These are phyloP conservation scores for Nycticebus coucang DNA, from an alignment of 2,113 vertebrate species.

Conservation along the genomic window DNA sequence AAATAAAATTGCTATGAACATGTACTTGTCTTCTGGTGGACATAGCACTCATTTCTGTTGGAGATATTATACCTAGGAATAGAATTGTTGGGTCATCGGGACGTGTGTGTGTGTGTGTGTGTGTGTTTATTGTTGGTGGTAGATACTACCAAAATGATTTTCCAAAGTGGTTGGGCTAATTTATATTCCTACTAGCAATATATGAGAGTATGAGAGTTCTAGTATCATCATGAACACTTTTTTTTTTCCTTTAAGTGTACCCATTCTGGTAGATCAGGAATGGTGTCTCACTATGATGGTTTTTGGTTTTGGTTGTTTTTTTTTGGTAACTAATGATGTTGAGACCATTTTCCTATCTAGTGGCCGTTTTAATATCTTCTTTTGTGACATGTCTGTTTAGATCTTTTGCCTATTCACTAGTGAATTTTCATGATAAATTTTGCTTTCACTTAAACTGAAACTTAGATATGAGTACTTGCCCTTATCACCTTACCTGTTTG, in stretches of 20 bases:
- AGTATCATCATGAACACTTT: not conserved
- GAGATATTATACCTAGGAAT: not conserved
- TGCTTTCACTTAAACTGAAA: not conserved
- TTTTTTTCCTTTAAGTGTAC: not conserved
- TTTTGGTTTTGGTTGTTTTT: not conserved
- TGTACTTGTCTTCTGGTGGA: not conserved
- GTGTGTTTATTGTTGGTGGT: not conserved
- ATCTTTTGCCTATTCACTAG: not conserved
- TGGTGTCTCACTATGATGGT: not conserved
- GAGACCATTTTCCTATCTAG: not conserved
- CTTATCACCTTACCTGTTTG: not conserved
- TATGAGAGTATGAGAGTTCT: not conserved
- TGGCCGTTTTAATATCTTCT: not conserved
- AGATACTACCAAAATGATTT: not conserved
- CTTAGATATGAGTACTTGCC: constrained; percentile 21
- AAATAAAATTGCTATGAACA: not conserved
- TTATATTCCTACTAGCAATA: not conserved
- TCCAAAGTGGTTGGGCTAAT: not conserved
- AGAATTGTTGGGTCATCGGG: not conserved
- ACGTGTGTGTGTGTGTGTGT: not conserved
- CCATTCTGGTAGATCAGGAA: not conserved
- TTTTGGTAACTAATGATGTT: not conserved
- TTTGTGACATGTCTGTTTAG: not conserved
- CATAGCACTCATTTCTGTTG: not conserved
- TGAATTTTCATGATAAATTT: not conserved